phyloP scores from a whole-genome alignment of 2,113 vertebrate species.

The Chionomys nivalis region DNA sequence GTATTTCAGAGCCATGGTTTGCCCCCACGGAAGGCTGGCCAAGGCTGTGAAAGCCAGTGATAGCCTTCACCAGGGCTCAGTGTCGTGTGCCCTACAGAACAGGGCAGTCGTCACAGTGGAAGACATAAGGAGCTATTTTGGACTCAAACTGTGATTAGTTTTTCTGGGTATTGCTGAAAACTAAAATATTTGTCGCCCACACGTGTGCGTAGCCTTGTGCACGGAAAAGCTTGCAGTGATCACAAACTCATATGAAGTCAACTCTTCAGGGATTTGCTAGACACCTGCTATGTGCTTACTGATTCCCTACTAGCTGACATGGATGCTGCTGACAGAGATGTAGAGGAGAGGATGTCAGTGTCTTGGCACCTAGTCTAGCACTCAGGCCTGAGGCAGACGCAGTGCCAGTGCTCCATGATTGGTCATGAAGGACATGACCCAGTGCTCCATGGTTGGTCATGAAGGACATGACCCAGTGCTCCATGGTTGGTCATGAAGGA shows the following conservation, averaged over 20 bases:
- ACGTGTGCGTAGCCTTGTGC: not conserved
- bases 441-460: not conserved
- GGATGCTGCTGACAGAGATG: not conserved
- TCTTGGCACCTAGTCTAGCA: not conserved
- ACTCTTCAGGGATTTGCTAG: not conserved
- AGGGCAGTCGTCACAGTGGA: not conserved
- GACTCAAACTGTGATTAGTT: not conserved
- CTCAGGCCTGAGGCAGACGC: rapidly evolving
- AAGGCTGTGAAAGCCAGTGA: not conserved
- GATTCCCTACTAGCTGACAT: not conserved
- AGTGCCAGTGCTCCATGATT: rapidly evolving
- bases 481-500: not conserved
- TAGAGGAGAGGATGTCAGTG: not conserved
- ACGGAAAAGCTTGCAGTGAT: not conserved
- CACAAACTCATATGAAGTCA: not conserved
- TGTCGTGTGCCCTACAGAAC: not conserved
- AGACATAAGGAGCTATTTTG: not conserved
- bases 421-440: not conserved
- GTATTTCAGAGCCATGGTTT: not conserved
- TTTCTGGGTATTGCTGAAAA: not conserved
- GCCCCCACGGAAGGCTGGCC: rapidly evolving
- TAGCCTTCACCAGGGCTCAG: rapidly evolving
- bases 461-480: too few species aligned
- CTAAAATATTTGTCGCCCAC: not conserved
- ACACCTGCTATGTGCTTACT: not conserved